Base-by-base conservation (phyloP, 2,888 invertebrate species). In the Eubasilissa splendida region DNA sequence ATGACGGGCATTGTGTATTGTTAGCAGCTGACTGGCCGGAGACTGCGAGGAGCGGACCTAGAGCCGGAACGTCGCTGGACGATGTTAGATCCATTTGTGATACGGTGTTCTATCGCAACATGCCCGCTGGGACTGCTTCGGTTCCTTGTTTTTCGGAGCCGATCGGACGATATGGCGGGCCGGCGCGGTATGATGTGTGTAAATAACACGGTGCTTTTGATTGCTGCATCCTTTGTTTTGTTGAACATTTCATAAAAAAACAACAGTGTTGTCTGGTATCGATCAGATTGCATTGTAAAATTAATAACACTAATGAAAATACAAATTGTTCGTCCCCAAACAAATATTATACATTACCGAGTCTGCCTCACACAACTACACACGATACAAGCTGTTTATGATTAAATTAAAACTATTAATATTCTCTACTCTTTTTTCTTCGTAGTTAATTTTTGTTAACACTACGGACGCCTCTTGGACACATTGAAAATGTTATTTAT, bases 71-170 rank as follows among this genome's bases (percentile, higher is more conserved):
- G 42, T 33, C 42, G 22, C 22, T 22, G 11, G 54, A 22, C 50
- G 50, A 50, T 59, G 74, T 74, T 58, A 74, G 74, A 74, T 74
- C 60, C 74, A 74, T 74, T 74, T 74, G 74, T 74, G 74, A 74
- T 74, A 74, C 12, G 74, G 42, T 60, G n/a, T 33, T 59, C 42
- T 14, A 74, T 74, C 74, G 33, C 74, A 74, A 33, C 74, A 60
- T 60, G 58, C 77, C 77, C 77, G 77, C 77, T 77, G 77, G 10
- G 77, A 70, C 22, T 65, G 58, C 22, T 70, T 77, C 50, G 50
- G 70, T 70, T 52, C 68, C 77, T 56, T 63, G 77, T 70, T 77
- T 70, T 59, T 52, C 31, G 68, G 50, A 10, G 22, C 12, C 14
- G 31, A 31, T 31, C 71, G 22, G 22, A 22, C 22, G 22, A 22